Evolutionary conservation across 1,140 invertebrate genomes (phyloP), one percentile per base, ranked within the genome.

Genomic region (Dinoponera quadriceps): DNA sequence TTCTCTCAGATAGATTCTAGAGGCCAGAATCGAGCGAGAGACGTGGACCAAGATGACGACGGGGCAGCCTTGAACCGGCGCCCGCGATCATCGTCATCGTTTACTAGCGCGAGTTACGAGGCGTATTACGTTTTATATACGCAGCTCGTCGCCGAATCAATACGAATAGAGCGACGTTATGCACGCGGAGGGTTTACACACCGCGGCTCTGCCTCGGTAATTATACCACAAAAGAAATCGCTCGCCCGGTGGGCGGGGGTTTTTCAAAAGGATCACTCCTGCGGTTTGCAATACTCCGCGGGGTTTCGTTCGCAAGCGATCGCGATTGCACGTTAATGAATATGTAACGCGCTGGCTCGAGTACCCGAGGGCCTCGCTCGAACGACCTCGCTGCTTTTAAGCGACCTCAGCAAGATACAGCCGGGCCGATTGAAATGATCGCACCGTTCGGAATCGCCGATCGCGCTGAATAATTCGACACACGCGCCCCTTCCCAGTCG

Each of bases 41-140:
- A 74, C 48, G 66, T 48, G 44, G 33, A 80, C 49, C 51, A 38
- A 80, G 57, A 80, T 87, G 84, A 85, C 25, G 22, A 72, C 85
- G 73, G 59, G 59, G 48, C 68, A 90, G 82, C 91, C 91, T 92
- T 92, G 89, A 91, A 89, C 87, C 72, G 86, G 84, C 51, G 81
- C 84, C 68, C 54, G 63, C 55, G 81, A 86, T 71, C 88, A 85
- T 89, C 88, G 86, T 78, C 88, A 69, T 87, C 83, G 44, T 89
- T 33, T 51, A 22, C 38, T 13, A 82, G 75, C 59, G 54, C 81
- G 74, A 60, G 75, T 86, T 88, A 87, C 74, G 44, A 75, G 44
- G 20, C 71, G 74, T 77, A 84, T 87, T 84, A 81, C 57, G 54
- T 38, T 82, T 87, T 62, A 49, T 51, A 88, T 73, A 68, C 22